phyloP scores from a whole-genome alignment of 2,888 invertebrate species.

The Epinotia bilunana region DNA sequence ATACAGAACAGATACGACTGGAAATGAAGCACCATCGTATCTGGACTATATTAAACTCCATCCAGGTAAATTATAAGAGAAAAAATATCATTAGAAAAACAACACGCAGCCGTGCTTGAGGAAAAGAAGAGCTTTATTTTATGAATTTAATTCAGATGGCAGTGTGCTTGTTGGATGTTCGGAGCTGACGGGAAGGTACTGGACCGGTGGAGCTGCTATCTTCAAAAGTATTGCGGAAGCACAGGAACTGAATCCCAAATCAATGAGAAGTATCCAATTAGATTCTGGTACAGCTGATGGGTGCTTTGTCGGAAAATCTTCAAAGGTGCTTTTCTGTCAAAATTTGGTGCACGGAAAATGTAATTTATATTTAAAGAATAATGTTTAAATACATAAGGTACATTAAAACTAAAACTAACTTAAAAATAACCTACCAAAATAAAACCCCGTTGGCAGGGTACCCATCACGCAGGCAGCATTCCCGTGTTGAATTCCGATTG shows the following conservation, averaged over 20 bases:
- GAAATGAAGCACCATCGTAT: constrained; percentile 66
- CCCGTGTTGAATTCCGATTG: too few species aligned
- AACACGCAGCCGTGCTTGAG: not conserved
- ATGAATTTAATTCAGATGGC: constrained; percentile 67
- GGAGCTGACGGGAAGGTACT: constrained; percentile 78
- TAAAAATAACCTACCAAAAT: too few species aligned
- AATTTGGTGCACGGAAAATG: too few species aligned
- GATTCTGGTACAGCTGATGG: constrained; percentile 75
- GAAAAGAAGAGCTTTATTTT: not conserved
- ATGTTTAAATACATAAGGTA: too few species aligned
- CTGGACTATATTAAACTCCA: constrained; percentile 72
- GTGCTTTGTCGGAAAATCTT: constrained; percentile 69
- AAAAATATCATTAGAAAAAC: not conserved
- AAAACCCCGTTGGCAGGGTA: too few species aligned
- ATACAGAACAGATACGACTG: constrained; percentile 72
- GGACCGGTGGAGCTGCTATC: constrained; percentile 75
- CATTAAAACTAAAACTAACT: too few species aligned
- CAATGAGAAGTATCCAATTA: constrained; percentile 65
- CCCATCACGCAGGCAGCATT: too few species aligned
- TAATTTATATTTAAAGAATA: too few species aligned
- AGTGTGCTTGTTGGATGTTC: constrained; percentile 74
- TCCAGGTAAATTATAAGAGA: constrained; percentile 58
- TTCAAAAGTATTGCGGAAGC: constrained; percentile 62
- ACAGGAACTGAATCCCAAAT: constrained; percentile 52
- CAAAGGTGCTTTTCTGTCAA: constrained; percentile 52